A percentile compares a stretch with the other conserved stretches of the same genome.
phyloP scores from a whole-genome alignment of 1,140 invertebrate genomes.

The Dendroctonus ponderosae region DNA sequence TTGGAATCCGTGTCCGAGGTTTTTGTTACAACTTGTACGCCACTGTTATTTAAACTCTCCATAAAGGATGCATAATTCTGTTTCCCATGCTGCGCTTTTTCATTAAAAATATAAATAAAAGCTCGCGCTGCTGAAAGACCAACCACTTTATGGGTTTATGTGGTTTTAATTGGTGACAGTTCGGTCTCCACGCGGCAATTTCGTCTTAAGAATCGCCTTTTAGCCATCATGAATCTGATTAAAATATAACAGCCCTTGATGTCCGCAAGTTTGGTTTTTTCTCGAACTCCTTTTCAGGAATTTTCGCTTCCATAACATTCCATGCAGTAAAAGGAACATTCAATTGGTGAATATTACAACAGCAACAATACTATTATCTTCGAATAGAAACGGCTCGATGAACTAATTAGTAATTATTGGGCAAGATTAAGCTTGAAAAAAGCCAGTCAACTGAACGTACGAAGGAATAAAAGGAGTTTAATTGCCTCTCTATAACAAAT shows the following conservation, averaged over 20 bases:
- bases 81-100: conserved; percentile 43
- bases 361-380: no score
- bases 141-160: conserved; percentile 37
- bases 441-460: no score
- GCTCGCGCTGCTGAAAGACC: conserved; percentile 33
- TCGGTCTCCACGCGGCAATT: conserved; percentile 12
- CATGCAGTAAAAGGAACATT: no score
- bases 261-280: no score
- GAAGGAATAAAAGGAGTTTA: conserved; percentile 19
- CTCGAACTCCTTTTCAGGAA: no score
- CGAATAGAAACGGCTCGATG: no score
- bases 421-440: no score
- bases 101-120: conserved; percentile 41
- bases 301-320: no score
- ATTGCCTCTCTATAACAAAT: conserved; percentile 26
- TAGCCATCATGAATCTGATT: conserved; percentile 2
- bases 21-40: conserved; percentile 47
- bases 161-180: conserved; percentile 37
- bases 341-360: no score
- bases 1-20: conserved; percentile 46
- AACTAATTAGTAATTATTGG: no score
- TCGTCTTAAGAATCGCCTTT: not conserved
- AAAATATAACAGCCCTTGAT: not conserved
- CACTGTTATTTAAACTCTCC: conserved; percentile 46
- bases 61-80: conserved; percentile 45